phyloP scores from a whole-genome alignment of 2,888 invertebrate species.

The Drosophila diplacantha region DNA sequence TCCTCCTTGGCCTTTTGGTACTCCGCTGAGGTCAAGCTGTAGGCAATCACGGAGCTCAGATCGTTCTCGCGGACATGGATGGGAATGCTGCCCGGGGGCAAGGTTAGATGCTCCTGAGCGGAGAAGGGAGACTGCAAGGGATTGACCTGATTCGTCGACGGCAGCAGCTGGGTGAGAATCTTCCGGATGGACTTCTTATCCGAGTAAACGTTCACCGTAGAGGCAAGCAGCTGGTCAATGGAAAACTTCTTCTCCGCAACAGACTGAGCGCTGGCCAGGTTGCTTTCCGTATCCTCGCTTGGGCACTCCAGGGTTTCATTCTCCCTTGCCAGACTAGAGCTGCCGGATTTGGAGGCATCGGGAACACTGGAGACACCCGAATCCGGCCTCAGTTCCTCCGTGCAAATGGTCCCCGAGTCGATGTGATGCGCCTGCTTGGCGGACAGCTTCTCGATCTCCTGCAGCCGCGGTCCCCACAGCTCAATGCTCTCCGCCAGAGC shows the following conservation, averaged over 20 bases:
- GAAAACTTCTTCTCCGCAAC: slow-evolving; percentile 56
- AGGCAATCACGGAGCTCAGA: slow-evolving; percentile 91
- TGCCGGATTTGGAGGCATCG: slow-evolving; percentile 14
- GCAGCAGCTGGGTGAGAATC: slow-evolving; percentile 83
- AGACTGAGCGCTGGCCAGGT: slow-evolving; percentile 12
- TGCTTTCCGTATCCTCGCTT: slow-evolving; percentile 43
- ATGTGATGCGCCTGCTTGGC: slow-evolving; percentile 65
- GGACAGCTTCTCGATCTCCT: slow-evolving; percentile 75
- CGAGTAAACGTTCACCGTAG: slow-evolving; percentile 45
- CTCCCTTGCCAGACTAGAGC: not conserved
- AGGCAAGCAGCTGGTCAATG: slow-evolving; percentile 55
- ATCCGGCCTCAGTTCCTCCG: slow-evolving; percentile 79
- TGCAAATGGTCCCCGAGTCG: slow-evolving; percentile 75
- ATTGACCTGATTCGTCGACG: slow-evolving; percentile 79
- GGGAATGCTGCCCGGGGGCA: slow-evolving; percentile 82
- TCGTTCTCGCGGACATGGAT: slow-evolving; percentile 88
- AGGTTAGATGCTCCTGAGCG: slow-evolving; percentile 84
- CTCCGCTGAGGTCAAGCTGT: slow-evolving; percentile 85
- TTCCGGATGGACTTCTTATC: slow-evolving; percentile 83
- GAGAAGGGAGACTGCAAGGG: slow-evolving; percentile 81
- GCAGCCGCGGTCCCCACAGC: slow-evolving; percentile 83
- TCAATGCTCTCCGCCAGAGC: slow-evolving; percentile 84
- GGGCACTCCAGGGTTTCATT: slow-evolving; percentile 36
- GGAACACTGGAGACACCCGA: slow-evolving; percentile 49
- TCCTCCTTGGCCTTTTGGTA: slow-evolving; percentile 81